Conservation (phyloP, 1,140 invertebrate species). For the Thalassaphorura encarpata region DNA sequence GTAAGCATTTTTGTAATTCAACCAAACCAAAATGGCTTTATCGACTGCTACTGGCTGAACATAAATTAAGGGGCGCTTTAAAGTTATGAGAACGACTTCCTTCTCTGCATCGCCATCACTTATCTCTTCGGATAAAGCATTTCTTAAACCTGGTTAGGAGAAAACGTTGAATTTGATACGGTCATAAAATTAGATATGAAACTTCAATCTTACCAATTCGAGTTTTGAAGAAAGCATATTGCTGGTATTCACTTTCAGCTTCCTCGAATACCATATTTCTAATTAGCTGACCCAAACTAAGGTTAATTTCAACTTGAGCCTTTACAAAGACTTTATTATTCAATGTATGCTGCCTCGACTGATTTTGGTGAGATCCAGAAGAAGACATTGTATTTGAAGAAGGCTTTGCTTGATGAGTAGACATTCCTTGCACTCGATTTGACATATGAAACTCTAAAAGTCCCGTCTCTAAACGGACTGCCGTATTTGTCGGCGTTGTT, state of each 20-base stretch:
- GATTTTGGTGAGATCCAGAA: not conserved
- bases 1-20: constrained; percentile 97
- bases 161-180: not conserved
- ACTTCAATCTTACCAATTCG: constrained; percentile 52
- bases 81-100: constrained; percentile 83
- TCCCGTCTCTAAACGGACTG: constrained; percentile 88
- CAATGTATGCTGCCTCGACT: constrained; percentile 32
- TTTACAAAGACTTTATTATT: constrained; percentile 81
- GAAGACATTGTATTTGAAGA: constrained; percentile 22
- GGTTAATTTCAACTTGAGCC: constrained; percentile 85
- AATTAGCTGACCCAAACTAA: constrained; percentile 87
- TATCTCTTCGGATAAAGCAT: constrained; percentile 84
- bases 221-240: constrained; percentile 94
- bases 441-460: constrained; percentile 81
- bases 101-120: constrained; percentile 58
- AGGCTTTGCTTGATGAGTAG: constrained; percentile 43
- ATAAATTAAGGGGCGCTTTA: constrained; percentile 84
- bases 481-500: constrained; percentile 93
- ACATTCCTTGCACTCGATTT: constrained; percentile 84
- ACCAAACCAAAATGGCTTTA: constrained; percentile 91
- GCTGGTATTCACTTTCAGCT: constrained; percentile 91
- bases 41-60: constrained; percentile 93
- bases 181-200: not conserved
- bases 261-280: constrained; percentile 91
- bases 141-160: constrained; percentile 47